Percentiles rank a stretch among this genome's conserved stretches.
Conservation (phyloP, 2,797 vertebrate genomes). For the Schizopygopsis malacanthus region DNA sequence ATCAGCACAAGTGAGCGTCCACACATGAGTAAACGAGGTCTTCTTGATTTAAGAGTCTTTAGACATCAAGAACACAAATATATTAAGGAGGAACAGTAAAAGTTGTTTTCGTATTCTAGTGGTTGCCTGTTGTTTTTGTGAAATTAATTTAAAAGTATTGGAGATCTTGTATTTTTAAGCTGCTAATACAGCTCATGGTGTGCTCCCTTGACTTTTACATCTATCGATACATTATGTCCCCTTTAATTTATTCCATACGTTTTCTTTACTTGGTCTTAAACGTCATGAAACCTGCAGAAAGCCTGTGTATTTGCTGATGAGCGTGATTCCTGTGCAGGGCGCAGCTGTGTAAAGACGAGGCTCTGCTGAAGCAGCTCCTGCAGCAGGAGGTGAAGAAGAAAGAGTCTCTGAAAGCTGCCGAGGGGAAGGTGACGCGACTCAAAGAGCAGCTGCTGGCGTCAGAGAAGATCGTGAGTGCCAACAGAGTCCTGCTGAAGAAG, state of each 20-base stretch:
- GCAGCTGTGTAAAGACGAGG: constrained; percentile 90
- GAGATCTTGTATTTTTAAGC: too few species aligned
- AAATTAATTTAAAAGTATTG: too few species aligned
- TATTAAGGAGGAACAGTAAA: too few species aligned
- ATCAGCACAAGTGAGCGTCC: constrained; percentile 84
- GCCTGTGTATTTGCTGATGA: too few species aligned
- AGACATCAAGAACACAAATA: too few species aligned
- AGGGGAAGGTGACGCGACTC: constrained; percentile 87
- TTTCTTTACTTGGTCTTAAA: background rate
- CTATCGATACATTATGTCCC: too few species aligned
- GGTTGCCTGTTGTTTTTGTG: too few species aligned
- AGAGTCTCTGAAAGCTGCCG: constrained; percentile 89
- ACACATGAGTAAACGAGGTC: background rate
- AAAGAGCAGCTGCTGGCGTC: constrained; percentile 92
- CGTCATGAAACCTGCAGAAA: background rate
- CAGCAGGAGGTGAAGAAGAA: constrained; percentile 93
- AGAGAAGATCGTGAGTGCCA: constrained; percentile 88
- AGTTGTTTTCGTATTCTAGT: too few species aligned
- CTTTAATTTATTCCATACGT: too few species aligned
- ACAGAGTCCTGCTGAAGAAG: constrained; percentile 89
- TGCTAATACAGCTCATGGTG: too few species aligned
- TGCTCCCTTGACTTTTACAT: background rate
- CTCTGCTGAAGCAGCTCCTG: constrained; percentile 87
- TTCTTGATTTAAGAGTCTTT: too few species aligned
- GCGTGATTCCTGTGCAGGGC: constrained; percentile 72